These are phyloP conservation scores for Macrobrachium rosenbergii DNA, from an alignment of 1,140 invertebrate genomes.

Conservation along the genomic window DNA sequence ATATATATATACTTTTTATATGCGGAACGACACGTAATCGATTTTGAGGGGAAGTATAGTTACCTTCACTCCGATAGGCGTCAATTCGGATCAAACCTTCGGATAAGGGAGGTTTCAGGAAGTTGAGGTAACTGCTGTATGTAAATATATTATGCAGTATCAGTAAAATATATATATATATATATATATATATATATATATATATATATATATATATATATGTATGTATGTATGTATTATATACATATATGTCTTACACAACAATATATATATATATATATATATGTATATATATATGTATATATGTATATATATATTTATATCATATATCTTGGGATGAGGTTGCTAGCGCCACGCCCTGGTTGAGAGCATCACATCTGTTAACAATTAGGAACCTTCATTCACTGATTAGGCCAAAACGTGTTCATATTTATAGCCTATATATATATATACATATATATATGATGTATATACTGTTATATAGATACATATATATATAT, in stretches of 20 bases:
- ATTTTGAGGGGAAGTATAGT: too few relatives aligned
- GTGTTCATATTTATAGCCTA: not conserved
- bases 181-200: slow-evolving; percentile 28
- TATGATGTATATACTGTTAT: not conserved
- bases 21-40: too few relatives aligned
- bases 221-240: slow-evolving; percentile 36
- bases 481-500: slow-evolving; percentile 10
- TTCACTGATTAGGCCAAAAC: not conserved
- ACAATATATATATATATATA: slow-evolving; percentile 29
- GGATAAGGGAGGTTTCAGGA: not conserved
- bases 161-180: slow-evolving; percentile 28
- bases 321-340: slow-evolving; percentile 11
- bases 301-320: slow-evolving; percentile 21
- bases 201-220: slow-evolving; percentile 29
- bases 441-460: slow-evolving; percentile 25
- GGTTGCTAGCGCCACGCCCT: too few relatives aligned
- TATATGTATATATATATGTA: slow-evolving; percentile 8
- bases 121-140: not conserved
- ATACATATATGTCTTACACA: too few relatives aligned
- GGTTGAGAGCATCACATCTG: too few relatives aligned
- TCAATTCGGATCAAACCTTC: not conserved
- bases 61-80: not conserved
- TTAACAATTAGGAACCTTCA: not conserved
- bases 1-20: too few relatives aligned
- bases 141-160: not conserved